phyloP scores from a whole-genome alignment of 30 jellyfish, hydroid and myxozoan species.

The Rhopilema esculentum region DNA sequence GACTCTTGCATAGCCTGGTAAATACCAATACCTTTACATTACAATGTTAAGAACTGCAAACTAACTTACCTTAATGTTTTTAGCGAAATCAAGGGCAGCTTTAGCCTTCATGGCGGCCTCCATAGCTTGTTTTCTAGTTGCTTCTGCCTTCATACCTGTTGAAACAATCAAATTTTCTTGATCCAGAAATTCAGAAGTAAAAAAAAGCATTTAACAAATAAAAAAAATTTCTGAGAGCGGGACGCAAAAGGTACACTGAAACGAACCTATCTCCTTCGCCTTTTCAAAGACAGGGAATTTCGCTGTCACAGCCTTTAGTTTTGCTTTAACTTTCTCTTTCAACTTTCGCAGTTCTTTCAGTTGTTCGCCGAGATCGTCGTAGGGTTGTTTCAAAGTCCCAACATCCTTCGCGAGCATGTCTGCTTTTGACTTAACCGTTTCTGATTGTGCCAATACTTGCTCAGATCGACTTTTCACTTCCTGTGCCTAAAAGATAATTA shows the following conservation, averaged over 20 bases:
- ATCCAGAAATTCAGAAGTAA: background rate
- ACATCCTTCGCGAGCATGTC: slow-evolving; percentile 55
- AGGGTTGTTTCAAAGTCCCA: slow-evolving; percentile 57
- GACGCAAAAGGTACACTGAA: too few relatives aligned
- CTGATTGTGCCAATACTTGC: background rate
- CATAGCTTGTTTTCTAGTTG: slow-evolving; percentile 38
- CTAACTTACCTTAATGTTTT: slow-evolving; percentile 62
- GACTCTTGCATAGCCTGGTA: too few relatives aligned
- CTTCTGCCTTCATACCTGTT: slow-evolving; percentile 59
- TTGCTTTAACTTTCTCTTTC: slow-evolving; percentile 64
- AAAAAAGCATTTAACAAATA: background rate
- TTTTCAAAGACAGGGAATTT: slow-evolving; percentile 51
- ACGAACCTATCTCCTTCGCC: slow-evolving; percentile 41
- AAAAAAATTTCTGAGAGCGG: too few relatives aligned
- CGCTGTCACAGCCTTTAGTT: slow-evolving; percentile 54
- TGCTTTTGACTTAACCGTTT: too few relatives aligned
- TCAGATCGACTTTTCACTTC: slow-evolving; percentile 73
- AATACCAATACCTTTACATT: too few relatives aligned
- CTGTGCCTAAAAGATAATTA: slow-evolving; percentile 55
- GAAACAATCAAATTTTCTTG: background rate
- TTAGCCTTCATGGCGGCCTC: slow-evolving; percentile 69
- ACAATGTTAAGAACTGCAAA: too few relatives aligned
- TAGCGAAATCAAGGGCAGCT: slow-evolving; percentile 52
- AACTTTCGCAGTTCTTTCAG: slow-evolving; percentile 58
- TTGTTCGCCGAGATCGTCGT: slow-evolving; percentile 49